Base-by-base conservation (phyloP, 2,888 invertebrate species). In the Rhopalosiphum nymphaeae region DNA sequence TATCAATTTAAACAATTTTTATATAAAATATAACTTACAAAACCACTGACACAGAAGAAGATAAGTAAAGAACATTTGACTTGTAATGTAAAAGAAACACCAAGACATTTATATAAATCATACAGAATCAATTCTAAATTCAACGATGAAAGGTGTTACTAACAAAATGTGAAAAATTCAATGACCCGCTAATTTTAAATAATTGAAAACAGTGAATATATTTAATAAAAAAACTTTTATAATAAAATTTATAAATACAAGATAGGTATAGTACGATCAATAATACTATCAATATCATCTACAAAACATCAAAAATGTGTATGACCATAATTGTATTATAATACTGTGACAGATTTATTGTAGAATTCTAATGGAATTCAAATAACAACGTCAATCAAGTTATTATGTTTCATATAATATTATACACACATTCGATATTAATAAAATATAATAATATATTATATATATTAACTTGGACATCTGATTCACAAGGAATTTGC, bases 361-460 rank as follows among this genome's bases (percentile, higher is more conserved):
- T n/a, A 10, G n/a, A n/a, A n/a, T n/a, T 67, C 9, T 67, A 67
- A 67, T n/a, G 67, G 67, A 67, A 67, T 67, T 11, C 67, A n/a
- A 67, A 67, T 13, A 67, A 13, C n/a, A n/a, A 67, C n/a, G 67
- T n/a, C 67, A 67, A 67, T 67, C 67, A 67, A 67, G 44, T 46
- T 46, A n/a, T 13, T n/a, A 67, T 67, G 3, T n/a, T 4, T n/a
- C 67, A n/a, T n/a, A n/a, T 16, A 49, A 49, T 49, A 49, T 49
- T 49, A n/a, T n/a, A 67, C n/a, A 67, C 67, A n/a, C n/a, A 67
- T 67, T 67, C 67, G n/a, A n/a, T n/a, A 67, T 67, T n/a, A 67
- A 67, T 67, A 67, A 67, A 67, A 16, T 13, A 46, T 46, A n/a
- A n/a, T n/a, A n/a, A n/a, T n/a, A n/a, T n/a, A n/a, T n/a, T n/a